Percentiles rank a stretch among this genome's conserved stretches.
Evolutionary conservation across 2,797 vertebrate species (phyloP).

Genomic region (Scarus forsteni): DNA sequence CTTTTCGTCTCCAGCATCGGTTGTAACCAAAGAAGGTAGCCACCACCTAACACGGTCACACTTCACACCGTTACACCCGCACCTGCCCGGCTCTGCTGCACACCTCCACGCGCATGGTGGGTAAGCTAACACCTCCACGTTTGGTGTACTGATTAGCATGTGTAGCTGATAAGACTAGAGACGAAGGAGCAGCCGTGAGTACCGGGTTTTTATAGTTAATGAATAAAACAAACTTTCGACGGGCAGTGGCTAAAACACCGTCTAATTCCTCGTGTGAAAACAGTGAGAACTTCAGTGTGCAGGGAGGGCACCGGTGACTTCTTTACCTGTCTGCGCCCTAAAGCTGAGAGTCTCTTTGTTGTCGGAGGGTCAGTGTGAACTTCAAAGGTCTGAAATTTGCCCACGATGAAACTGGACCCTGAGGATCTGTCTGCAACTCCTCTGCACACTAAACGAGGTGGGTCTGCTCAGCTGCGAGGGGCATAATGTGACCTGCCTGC

Average conservation of each 20-base stretch:
- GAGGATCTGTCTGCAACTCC: slow-evolving; percentile 7
- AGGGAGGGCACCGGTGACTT: slow-evolving; percentile 41
- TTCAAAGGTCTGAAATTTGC: slow-evolving; percentile 72
- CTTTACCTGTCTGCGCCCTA: slow-evolving; percentile 34
- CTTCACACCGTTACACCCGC: background rate
- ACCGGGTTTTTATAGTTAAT: too few relatives aligned
- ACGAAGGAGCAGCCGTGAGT: background rate
- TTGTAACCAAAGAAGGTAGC: too few relatives aligned
- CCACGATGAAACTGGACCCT: slow-evolving; percentile 61
- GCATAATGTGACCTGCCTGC: background rate
- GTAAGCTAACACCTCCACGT: slow-evolving; percentile 5
- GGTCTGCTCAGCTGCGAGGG: slow-evolving; percentile 29
- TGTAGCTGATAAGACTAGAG: background rate
- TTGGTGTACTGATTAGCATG: background rate
- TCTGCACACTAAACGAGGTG: background rate
- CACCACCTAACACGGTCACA: too few relatives aligned
- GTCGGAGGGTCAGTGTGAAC: slow-evolving; percentile 54
- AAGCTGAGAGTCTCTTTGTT: slow-evolving; percentile 70
- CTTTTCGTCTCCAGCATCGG: too few relatives aligned
- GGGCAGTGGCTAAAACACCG: too few relatives aligned
- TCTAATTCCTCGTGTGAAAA: background rate
- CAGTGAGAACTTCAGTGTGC: background rate
- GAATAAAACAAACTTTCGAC: too few relatives aligned
- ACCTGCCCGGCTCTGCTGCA: slow-evolving; percentile 19
- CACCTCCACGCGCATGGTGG: slow-evolving; percentile 35